A percentile compares a stretch with the other conserved stretches of the same genome.
These are phyloP conservation scores for Drosophila grimshawi DNA, from an alignment of 1,140 invertebrate genomes.

Conservation along the genomic window DNA sequence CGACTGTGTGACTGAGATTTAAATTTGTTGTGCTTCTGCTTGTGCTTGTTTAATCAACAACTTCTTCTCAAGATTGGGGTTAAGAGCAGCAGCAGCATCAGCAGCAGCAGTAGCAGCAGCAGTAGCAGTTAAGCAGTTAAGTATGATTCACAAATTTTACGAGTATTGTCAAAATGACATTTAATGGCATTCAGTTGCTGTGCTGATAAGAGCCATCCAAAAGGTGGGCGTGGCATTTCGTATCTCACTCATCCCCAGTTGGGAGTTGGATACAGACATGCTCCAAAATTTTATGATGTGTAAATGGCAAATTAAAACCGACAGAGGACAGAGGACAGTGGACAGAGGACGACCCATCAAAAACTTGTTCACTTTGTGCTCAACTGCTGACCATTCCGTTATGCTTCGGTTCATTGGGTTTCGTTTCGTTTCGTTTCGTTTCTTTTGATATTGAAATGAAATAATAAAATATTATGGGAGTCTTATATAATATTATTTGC, in stretches of 20 bases:
- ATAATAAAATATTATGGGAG: constrained; percentile 41
- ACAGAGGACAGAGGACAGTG: constrained; percentile 6
- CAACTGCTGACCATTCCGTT: constrained; percentile 12
- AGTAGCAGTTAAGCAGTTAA: no score
- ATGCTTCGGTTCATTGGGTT: no score
- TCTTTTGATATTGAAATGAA: constrained; percentile 40
- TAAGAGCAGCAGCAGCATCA: not conserved
- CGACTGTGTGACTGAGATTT: constrained; percentile 18
- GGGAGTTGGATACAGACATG: not conserved
- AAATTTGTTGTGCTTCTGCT: not conserved
- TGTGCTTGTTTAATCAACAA: not conserved
- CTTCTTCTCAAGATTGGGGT: constrained; percentile 1
- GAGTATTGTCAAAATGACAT: constrained; percentile 8
- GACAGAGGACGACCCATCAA: not conserved
- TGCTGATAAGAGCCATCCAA: not conserved
- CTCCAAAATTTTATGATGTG: constrained; percentile 53
- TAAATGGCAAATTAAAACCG: constrained; percentile 55
- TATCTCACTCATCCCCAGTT: not conserved
- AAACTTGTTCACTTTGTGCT: not conserved
- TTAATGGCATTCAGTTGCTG: constrained; percentile 6
- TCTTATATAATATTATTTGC: constrained; percentile 47
- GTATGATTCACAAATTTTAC: not conserved
- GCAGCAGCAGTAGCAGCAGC: no score
- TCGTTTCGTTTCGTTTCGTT: not conserved
- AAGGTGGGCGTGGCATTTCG: constrained; percentile 14